Evolutionary conservation across 2,797 vertebrate genomes (phyloP), one percentile per base, ranked within the genome.

Genomic region (Sebastes alutus): DNA sequence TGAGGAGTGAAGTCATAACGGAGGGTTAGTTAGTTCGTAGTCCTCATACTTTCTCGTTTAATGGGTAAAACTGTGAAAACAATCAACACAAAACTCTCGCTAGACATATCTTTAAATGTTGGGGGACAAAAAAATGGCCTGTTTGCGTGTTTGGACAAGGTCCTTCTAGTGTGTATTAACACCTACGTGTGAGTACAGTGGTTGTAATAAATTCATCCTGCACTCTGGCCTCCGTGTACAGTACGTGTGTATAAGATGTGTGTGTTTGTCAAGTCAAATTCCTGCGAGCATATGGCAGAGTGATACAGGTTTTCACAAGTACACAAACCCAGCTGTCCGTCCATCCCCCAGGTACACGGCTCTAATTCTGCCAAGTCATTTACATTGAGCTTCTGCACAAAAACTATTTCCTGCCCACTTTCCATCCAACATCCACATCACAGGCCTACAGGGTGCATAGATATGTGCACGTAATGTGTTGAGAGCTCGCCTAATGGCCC

Each of bases 351-450:
- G 87, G 91, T 92, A 85, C 72, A 77, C 14, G 8, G 74, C 69
- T 81, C 64, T 86, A 83, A 90, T 93, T 88, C 92, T 83, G 91
- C 87, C 91, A 94, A 94, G 88, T 91, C 86, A 95, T 94, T 94
- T 95, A 91, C 92, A 93, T 82, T 60, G 69, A 88, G 80, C 72
- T 83, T 87, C 91, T 89, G 84, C 75, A 66, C 65, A 82, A 83
- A 82, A 92, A 82, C 60, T 81, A 90, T 87, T 93, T 93, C 89
- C 91, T 91, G 52, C 61, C 14, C n/a, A 7, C 74, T 84, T 81
- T 72, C 69, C 49, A 73, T 94, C 90, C 92, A 93, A 87, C 82
- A 88, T 79, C 87, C 83, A 92, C 87, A 92, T 82, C 76, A 56
- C 33, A 11, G 68, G 70, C 65, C 88, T 67, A 74, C 74, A 72